Evolutionary conservation across 1,140 invertebrate species (phyloP), one percentile per base, ranked within the genome.

Genomic region (Magallana gigas): DNA sequence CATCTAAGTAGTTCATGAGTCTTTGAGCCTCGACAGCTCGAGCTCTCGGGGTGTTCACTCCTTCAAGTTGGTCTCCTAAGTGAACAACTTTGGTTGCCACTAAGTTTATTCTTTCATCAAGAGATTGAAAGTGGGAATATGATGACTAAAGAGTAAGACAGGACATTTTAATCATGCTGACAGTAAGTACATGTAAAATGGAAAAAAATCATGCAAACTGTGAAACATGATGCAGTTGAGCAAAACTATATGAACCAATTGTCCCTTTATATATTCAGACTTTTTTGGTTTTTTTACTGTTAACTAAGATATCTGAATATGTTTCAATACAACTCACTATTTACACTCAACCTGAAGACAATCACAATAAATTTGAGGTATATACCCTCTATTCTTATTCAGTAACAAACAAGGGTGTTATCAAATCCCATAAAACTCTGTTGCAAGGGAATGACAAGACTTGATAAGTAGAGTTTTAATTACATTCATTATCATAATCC

Each of bases 51-150:
- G 97, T 98, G 95, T 99, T 98, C 0, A 99, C 98, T 92, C 98
- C 98, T 94, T 99, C 98, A 57, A 99, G 95, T 93, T 99, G 99
- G 95, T 99, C 98, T 0, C 99, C 99, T 16, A 99, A 96, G 95
- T 99, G 98, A 83, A 99, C 96, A 18, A 99, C 99, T 95, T 99
- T 98, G 0, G 98, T 98, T 0, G 98, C 98, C 80, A 99, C 98
- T 92, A 97, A 97, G 93, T 99, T 99, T 90, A 99, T 99, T 93
- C 98, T 97, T 92, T 98, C 98, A 95, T 99, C 98, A 48, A 99
- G 94, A 90, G 98, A 97, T 95, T 98, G 97, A 95, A 99, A 99
- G 91, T 97, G 97, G 89, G 97, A 96, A 85, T 98, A 97, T 83
- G 98, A 97, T 90, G 96, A 96, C 96, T 97, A 94, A 60, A 96